These are phyloP conservation scores for Tanytarsus gracilentus DNA, from an alignment of 2,888 invertebrate species.

Conservation along the genomic window DNA sequence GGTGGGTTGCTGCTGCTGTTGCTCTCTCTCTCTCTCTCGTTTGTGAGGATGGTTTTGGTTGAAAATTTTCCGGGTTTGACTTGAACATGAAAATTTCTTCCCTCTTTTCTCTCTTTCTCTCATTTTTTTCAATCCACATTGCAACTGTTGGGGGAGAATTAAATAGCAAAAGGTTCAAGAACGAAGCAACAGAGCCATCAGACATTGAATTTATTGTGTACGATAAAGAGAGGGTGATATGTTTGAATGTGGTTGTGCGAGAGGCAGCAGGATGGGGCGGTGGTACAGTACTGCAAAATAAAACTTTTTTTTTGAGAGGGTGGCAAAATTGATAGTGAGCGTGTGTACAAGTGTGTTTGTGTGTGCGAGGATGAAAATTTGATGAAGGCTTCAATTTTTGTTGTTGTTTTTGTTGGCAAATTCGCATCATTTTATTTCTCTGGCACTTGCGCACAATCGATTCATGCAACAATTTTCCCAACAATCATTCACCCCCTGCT, in stretches of 20 bases:
- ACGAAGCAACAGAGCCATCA: constrained; percentile 18
- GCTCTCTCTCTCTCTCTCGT: background rate
- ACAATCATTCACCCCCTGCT: constrained; percentile 3
- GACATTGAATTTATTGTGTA: constrained; percentile 11
- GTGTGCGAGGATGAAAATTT: constrained; percentile 12
- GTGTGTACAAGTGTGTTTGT: background rate
- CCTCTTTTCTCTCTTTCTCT: background rate
- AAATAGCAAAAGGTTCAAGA: background rate
- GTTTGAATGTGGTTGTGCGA: background rate
- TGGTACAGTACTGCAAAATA: background rate
- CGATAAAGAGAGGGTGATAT: background rate
- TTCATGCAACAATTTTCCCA: constrained; percentile 14
- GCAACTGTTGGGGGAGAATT: background rate
- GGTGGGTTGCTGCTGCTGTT: background rate
- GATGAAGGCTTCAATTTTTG: constrained; percentile 5
- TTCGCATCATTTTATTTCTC: constrained; percentile 8
- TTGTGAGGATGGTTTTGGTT: background rate
- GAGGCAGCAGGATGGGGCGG: background rate
- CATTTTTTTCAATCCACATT: background rate
- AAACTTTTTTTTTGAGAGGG: background rate
- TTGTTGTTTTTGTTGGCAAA: background rate
- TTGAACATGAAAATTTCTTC: background rate
- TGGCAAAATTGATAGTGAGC: background rate
- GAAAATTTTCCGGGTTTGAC: constrained; percentile 13
- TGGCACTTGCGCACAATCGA: background rate